Conservation (phyloP, 2,797 vertebrate species). For the Phalanger gymnotis region DNA sequence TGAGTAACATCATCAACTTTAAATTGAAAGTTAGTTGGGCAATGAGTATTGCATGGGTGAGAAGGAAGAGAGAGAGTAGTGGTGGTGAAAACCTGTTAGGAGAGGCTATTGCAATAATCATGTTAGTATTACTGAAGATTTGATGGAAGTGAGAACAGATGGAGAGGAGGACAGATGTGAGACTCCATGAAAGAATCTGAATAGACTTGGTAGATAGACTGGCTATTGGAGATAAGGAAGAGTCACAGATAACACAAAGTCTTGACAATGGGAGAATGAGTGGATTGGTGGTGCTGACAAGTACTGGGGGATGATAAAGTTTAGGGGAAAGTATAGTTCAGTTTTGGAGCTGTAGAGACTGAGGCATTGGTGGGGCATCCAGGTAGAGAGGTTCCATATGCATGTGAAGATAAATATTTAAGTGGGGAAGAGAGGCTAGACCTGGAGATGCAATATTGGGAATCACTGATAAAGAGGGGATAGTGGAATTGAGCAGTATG, state of each 20-base stretch:
- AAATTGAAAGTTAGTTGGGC: not conserved
- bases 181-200: not conserved
- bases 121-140: not conserved
- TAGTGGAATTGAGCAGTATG: not conserved
- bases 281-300: not conserved
- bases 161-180: not conserved
- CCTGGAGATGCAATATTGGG: not conserved
- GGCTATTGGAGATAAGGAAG: not conserved
- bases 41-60: not conserved
- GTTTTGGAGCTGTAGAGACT: not conserved
- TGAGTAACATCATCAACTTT: not conserved
- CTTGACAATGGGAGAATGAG: not conserved
- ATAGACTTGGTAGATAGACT: not conserved
- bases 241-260: not conserved
- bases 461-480: not conserved
- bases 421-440: not conserved
- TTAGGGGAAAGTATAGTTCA: not conserved
- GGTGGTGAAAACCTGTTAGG: not conserved
- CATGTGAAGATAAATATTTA: not conserved
- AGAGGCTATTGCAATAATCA: not conserved
- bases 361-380: not conserved
- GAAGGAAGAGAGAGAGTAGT: not conserved
- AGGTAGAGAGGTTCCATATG: not conserved
- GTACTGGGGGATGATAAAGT: not conserved
- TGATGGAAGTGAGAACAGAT: not conserved